Evolutionary conservation across 2,113 vertebrate genomes (phyloP).

Genomic region (Callorhinus ursinus): DNA sequence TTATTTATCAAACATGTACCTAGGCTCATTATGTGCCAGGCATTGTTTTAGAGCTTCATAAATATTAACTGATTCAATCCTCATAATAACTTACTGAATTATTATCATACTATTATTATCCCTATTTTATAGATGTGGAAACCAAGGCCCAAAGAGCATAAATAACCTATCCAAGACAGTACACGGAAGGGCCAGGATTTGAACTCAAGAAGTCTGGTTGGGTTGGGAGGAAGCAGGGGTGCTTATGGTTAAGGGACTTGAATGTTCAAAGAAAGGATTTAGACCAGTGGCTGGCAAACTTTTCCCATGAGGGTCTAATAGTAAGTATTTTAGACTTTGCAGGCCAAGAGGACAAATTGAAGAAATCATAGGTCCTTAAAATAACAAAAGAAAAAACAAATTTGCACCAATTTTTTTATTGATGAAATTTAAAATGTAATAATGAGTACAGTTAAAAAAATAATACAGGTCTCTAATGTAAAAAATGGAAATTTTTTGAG

Average conservation of each 20-base stretch:
- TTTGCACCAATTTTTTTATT: neutral
- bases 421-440: neutral
- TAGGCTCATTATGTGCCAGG: neutral
- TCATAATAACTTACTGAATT: neutral
- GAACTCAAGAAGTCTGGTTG: neutral
- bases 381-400: slow-evolving; percentile 1
- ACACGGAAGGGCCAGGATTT: neutral
- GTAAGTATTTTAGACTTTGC: neutral
- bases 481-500: neutral
- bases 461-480: neutral
- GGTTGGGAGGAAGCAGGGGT: neutral
- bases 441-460: neutral
- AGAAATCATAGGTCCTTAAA: neutral
- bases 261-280: neutral
- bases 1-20: neutral
- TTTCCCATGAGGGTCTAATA: neutral
- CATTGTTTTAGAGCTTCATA: neutral
- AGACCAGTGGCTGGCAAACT: neutral
- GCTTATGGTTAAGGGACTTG: neutral
- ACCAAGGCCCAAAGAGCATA: neutral
- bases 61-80: neutral
- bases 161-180: neutral
- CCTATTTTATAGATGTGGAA: slow-evolving; percentile 19
- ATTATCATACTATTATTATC: neutral
- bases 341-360: neutral